Evolutionary conservation across 2,888 invertebrate species (phyloP), one percentile per base, ranked within the genome.

Genomic region (Leucophenga montana): DNA sequence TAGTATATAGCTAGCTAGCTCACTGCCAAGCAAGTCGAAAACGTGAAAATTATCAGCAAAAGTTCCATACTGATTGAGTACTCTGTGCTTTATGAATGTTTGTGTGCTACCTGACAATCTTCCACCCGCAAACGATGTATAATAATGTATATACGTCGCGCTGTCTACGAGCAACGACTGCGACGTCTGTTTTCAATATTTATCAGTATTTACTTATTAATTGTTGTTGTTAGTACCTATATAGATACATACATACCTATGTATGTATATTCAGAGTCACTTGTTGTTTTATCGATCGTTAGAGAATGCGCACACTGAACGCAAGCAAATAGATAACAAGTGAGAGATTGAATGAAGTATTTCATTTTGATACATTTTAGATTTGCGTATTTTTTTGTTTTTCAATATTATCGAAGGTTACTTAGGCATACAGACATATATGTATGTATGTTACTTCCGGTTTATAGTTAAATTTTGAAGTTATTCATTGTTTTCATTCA

Each of bases 311-410:
- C 27, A 27, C 27, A 3, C 4, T 27, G 27, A 27, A 4, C 27
- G 27, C 27, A 27, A 39, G 39, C 39, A 39, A 39, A 39, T 39
- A 50, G 50, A 56, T n/a, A 61, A 61, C 33, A 61, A n/a, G 56
- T 20, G 4, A 3, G 56, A 13, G 18, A 50, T 61, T 44, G 67
- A 68, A 27, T 66, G 71, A n/a, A n/a, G n/a, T n/a, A n/a, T n/a
- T n/a, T n/a, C n/a, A n/a, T 71, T 69, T 68, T 72, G 70, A 74
- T 74, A 70, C 61, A 68, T 48, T 66, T 14, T 20, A 18, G 18
- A 31, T 20, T 27, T 20, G 31, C 66, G 64, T 69, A 66, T 64
- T 69, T 71, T 4, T n/a, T n/a, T n/a, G n/a, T n/a, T n/a, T n/a
- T n/a, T n/a, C n/a, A n/a, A 27, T 27, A 27, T 27, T 27, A 27